A percentile compares a stretch with the other conserved stretches of the same genome.
Evolutionary conservation across 2,888 invertebrate genomes (phyloP).

Genomic region (Hemicrepidius hirtus): DNA sequence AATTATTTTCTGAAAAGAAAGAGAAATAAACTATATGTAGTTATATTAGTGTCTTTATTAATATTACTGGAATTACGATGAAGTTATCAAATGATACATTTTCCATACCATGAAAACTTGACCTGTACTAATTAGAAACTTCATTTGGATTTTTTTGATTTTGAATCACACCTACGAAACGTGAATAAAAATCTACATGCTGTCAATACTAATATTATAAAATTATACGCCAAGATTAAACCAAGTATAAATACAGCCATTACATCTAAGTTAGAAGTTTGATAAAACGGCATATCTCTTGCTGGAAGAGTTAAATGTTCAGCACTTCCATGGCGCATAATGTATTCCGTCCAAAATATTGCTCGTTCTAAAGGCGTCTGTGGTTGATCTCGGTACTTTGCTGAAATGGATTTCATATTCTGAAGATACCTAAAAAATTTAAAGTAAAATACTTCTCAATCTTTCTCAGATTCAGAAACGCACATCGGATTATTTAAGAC

Average conservation of each 20-base stretch:
- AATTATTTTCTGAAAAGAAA: no score
- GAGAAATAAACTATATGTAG: no score
- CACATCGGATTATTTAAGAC: conserved; percentile 60
- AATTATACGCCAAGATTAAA: neutral
- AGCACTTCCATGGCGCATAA: conserved; percentile 47
- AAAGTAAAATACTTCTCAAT: conserved; percentile 15
- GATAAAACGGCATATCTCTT: conserved; percentile 48
- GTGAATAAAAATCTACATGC: neutral
- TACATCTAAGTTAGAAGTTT: conserved; percentile 49
- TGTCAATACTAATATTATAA: neutral
- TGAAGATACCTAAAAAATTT: conserved; percentile 52
- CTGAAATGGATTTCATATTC: conserved; percentile 51
- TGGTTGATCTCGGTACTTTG: conserved; percentile 53
- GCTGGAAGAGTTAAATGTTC: conserved; percentile 46
- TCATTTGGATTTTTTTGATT: neutral
- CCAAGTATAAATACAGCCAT: conserved; percentile 21
- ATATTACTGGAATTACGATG: no score
- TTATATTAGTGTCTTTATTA: no score
- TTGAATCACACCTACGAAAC: neutral
- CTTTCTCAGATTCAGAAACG: conserved; percentile 19
- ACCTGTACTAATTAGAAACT: no score
- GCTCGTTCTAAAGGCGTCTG: conserved; percentile 54
- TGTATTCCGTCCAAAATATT: conserved; percentile 55
- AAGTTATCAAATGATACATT: no score
- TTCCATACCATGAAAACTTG: no score